Base-by-base conservation (phyloP, 2,113 vertebrate species). In the Pygoscelis adeliae region DNA sequence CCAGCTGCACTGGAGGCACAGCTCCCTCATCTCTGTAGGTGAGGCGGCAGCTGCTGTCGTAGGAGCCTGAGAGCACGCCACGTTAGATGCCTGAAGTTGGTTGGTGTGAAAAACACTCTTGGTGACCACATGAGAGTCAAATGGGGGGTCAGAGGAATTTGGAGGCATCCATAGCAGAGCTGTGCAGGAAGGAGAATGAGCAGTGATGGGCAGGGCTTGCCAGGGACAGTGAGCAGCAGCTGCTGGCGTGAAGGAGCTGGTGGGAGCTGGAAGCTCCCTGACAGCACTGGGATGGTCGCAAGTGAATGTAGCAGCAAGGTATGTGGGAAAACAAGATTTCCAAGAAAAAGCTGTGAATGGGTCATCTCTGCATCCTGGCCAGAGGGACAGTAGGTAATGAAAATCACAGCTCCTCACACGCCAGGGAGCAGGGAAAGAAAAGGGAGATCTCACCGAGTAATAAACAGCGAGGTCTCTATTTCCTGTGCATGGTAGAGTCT, bases 401-500 rank as follows among this genome's bases (percentile, higher is more conserved):
- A 62, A 62, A 69, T 46, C 20, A 36, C 29, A 69, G 36, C 22
- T 70, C 25, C 25, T 56, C 52, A 49, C 32, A 38, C 1, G 2
- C 13, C 19, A 82, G 44, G 46, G 23, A 77, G 53, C 10, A 25
- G 44, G 29, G 49, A 53, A 70, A 77, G 52, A 55, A 77, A 94
- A 82, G 7, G 23, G 38, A 53, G 11, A 36, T 36, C 29, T 55
- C 3, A 2, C 5, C 1, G 0, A 52, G 34, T 14, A 40, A n/a
- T 50, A 52, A 46, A 50, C 12, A 14, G 40, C 1, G 2, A 67
- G 25, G 17, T 62, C 34, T 58, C 13, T 32, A 11, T n/a, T 69
- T 63, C 55, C 53, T 55, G 36, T 46, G 18, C 21, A 13, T 11
- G 19, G 6, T 25, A 56, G 40, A n/a, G 7, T n/a, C 17, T 71